Conservation (phyloP, 2,888 invertebrate species). For the Xanthia togata region DNA sequence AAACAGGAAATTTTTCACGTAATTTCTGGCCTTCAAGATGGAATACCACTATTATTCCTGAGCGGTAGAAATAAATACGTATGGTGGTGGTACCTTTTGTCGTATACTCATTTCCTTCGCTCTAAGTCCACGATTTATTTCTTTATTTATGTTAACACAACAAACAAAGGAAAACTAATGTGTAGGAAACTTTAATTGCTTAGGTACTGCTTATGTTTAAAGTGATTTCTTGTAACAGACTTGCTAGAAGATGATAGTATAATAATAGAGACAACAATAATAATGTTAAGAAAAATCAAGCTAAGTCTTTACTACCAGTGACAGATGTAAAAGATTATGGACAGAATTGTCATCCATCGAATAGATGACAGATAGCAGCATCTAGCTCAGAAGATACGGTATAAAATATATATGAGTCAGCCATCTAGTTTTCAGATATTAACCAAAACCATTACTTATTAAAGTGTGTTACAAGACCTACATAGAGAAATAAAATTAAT, state of each 20-base stretch:
- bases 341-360: not conserved
- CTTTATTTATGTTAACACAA: constrained; percentile 14
- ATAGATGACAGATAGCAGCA: not conserved
- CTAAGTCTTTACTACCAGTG: no score
- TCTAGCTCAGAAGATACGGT: not conserved
- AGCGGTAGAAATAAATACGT: not conserved
- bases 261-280: not conserved
- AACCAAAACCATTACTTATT: no score
- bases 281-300: not conserved
- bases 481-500: no score
- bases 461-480: no score
- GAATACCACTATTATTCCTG: not conserved
- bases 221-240: not conserved
- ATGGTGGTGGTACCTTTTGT: no score
- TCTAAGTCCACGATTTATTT: not conserved
- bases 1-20: not conserved
- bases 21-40: not conserved
- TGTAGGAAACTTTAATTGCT: not conserved
- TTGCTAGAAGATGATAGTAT: not conserved
- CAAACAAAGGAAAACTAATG: not conserved
- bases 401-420: no score
- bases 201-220: not conserved
- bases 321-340: not conserved
- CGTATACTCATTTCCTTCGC: constrained; percentile 11
- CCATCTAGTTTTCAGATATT: no score